Percentiles rank a stretch among this genome's conserved stretches.
Evolutionary conservation across 2,113 vertebrate species (phyloP).

Genomic region (Hemiscyllium ocellatum): DNA sequence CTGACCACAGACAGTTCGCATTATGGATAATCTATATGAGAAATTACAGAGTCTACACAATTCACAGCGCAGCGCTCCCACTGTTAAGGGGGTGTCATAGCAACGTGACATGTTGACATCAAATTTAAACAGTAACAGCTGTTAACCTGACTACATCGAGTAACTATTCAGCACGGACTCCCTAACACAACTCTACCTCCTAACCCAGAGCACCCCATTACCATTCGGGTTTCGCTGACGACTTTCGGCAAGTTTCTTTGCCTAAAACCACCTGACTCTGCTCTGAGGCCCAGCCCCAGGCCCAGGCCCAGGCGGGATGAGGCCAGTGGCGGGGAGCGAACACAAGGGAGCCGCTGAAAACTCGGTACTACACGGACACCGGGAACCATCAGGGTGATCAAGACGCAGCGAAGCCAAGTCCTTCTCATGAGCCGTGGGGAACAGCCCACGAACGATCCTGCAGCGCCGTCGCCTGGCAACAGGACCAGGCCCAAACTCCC

Average conservation of each 20-base stretch:
- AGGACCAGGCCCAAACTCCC: neutral
- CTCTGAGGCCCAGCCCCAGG: neutral
- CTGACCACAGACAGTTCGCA: no score
- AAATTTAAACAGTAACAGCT: neutral
- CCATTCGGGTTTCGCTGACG: neutral
- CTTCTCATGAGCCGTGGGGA: neutral
- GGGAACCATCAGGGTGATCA: neutral
- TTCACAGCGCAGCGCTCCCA: neutral
- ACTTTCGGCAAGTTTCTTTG: neutral
- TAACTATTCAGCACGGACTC: neutral
- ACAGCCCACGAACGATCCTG: neutral
- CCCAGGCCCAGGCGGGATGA: neutral
- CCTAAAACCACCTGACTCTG: neutral
- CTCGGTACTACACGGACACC: neutral
- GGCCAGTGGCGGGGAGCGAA: neutral
- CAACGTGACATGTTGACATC: neutral
- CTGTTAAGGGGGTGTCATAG: neutral
- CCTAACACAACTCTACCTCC: neutral
- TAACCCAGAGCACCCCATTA: neutral
- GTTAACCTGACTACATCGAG: neutral
- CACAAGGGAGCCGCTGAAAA: neutral
- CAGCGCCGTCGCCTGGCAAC: neutral
- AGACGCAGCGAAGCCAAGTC: neutral
- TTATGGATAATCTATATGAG: no score
- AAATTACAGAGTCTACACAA: neutral